A percentile compares a stretch with the other conserved stretches of the same genome.
Evolutionary conservation across 2,113 vertebrate genomes (phyloP).

Genomic region (Echinops telfairi): DNA sequence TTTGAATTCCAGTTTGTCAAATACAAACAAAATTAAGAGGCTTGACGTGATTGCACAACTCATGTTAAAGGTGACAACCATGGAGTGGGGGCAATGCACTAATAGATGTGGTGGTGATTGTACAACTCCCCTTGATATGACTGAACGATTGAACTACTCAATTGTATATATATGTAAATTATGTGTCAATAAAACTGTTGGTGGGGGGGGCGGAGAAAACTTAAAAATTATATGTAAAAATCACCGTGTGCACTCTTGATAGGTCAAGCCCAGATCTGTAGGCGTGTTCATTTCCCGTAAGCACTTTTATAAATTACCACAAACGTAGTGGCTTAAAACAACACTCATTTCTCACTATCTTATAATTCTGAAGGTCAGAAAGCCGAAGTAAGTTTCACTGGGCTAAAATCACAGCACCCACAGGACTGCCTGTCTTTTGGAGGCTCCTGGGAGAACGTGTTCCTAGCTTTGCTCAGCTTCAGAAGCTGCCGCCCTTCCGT

Average conservation of each 20-base stretch:
- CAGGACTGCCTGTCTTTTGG: background rate
- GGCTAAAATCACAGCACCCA: background rate
- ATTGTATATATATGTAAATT: no score
- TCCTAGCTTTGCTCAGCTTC: background rate
- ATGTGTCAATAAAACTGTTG: no score
- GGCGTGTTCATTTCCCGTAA: background rate
- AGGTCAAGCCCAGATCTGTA: background rate
- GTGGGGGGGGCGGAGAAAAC: background rate
- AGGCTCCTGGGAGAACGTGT: background rate
- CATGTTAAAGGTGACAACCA: no score
- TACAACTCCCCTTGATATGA: no score
- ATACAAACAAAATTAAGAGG: background rate
- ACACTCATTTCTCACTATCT: background rate
- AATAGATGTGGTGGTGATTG: no score
- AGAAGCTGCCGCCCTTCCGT: background rate
- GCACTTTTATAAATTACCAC: background rate
- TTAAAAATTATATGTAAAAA: slow-evolving; percentile 17
- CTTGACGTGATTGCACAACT: no score
- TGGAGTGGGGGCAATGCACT: no score
- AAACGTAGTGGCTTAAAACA: background rate
- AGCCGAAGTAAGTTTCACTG: background rate
- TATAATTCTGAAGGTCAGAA: background rate
- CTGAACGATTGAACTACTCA: no score
- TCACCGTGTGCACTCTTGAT: background rate
- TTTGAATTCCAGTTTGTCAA: slow-evolving; percentile 41